Percentiles rank a stretch among this genome's conserved stretches.
These are phyloP conservation scores for Flexamia atlantica DNA, from an alignment of 2,888 invertebrate genomes.

Conservation along the genomic window DNA sequence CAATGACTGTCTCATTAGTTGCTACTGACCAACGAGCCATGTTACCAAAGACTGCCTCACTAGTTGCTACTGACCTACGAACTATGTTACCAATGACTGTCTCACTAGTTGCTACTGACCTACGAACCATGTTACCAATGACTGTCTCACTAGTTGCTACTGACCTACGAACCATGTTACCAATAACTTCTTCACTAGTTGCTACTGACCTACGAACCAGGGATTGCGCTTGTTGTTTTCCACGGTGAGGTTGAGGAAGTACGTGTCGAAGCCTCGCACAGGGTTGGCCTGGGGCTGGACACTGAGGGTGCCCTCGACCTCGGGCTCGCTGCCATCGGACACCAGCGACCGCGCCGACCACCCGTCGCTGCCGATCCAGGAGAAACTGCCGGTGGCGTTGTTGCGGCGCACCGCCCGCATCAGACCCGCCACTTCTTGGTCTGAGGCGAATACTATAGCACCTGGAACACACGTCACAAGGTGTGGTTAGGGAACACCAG, in stretches of 20 bases:
- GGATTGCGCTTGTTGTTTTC: slow-evolving; percentile 95
- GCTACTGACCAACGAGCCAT: no score
- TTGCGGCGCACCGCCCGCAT: slow-evolving; percentile 94
- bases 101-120: no score
- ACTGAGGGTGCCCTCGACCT: slow-evolving; percentile 94
- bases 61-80: no score
- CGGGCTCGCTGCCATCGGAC: slow-evolving; percentile 86
- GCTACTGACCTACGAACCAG: slow-evolving; percentile 94
- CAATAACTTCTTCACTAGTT: no score
- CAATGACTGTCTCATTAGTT: no score
- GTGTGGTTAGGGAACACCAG: no score
- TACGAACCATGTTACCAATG: no score
- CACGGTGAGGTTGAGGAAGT: slow-evolving; percentile 89
- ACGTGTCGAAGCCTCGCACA: slow-evolving; percentile 91
- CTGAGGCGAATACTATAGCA: slow-evolving; percentile 96
- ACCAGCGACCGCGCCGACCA: slow-evolving; percentile 85
- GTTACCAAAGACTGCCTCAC: no score
- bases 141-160: no score
- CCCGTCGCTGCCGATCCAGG: slow-evolving; percentile 98
- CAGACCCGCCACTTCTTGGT: slow-evolving; percentile 97
- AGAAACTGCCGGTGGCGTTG: slow-evolving; percentile 93
- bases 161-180: no score
- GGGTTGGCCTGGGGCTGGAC: slow-evolving; percentile 96
- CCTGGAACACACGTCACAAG: slow-evolving; percentile 78
- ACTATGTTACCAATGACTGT: no score